A percentile compares a stretch with the other conserved stretches of the same genome.
These are phyloP conservation scores for Serilophus lunatus DNA, from an alignment of 2,113 vertebrate species.

Conservation along the genomic window DNA sequence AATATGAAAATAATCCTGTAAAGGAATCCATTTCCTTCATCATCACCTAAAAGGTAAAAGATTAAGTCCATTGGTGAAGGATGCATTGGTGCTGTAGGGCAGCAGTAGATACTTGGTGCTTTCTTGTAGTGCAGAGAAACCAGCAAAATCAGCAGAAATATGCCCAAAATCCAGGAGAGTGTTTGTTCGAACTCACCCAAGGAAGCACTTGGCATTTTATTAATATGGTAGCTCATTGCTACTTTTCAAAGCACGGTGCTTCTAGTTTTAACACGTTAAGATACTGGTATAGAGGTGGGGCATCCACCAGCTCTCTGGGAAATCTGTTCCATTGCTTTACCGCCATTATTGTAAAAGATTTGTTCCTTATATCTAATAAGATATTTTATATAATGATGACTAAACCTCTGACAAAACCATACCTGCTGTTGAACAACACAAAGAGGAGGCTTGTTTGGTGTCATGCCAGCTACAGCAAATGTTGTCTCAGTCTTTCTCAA, in stretches of 20 bases:
- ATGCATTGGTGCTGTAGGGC: background rate
- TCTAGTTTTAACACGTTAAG: background rate
- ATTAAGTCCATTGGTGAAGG: background rate
- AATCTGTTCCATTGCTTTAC: background rate
- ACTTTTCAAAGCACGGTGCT: background rate
- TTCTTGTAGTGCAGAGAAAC: background rate
- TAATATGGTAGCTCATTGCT: background rate
- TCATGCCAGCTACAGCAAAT: background rate
- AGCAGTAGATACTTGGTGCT: background rate
- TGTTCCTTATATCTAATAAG: background rate
- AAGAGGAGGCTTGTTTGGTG: background rate
- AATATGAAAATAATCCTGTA: background rate
- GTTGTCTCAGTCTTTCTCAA: background rate
- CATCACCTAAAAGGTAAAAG: background rate
- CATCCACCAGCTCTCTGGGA: background rate
- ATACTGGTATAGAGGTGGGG: background rate
- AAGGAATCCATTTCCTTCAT: background rate
- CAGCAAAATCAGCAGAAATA: background rate
- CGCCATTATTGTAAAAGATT: background rate
- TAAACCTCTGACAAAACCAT: background rate
- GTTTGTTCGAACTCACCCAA: background rate
- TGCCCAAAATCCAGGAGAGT: background rate
- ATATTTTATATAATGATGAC: background rate
- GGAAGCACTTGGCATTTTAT: background rate
- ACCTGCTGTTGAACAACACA: background rate